A percentile compares a stretch with the other conserved stretches of the same genome.
These are phyloP conservation scores for Fopius arisanus DNA, from an alignment of 1,140 invertebrate species.

Conservation along the genomic window DNA sequence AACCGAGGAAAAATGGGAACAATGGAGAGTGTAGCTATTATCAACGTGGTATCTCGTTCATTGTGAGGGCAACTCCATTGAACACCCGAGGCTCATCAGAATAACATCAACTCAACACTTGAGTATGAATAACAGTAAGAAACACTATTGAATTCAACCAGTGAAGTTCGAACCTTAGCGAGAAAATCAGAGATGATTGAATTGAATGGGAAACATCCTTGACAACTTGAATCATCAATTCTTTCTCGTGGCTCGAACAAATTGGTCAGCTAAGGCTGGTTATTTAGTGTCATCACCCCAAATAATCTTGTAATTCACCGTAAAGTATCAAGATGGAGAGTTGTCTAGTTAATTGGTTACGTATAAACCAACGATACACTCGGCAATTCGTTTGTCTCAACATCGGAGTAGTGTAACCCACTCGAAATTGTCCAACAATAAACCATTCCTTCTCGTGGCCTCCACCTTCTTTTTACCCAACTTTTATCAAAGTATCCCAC, in stretches of 20 bases:
- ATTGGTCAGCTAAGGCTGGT: neutral
- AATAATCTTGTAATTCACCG: conserved; percentile 30
- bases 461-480: neutral
- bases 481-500: neutral
- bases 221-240: too few species aligned
- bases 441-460: conserved; percentile 4
- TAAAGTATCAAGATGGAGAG: neutral
- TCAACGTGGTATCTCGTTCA: neutral
- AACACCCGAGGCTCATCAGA: neutral
- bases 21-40: neutral
- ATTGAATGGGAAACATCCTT: too few species aligned
- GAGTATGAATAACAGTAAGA: neutral
- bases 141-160: neutral
- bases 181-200: too few species aligned
- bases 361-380: conserved; percentile 21
- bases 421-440: conserved; percentile 24
- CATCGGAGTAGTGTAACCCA: conserved; percentile 26
- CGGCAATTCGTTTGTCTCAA: conserved; percentile 7
- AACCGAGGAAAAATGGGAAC: conserved; percentile 2
- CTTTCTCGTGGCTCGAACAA: too few species aligned
- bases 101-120: neutral
- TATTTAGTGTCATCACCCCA: neutral
- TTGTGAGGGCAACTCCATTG: neutral
- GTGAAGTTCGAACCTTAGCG: too few species aligned
- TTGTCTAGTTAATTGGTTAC: conserved; percentile 30